Base-by-base conservation (phyloP, 2,797 vertebrate species). In the Crossoptilon crossoptilon region DNA sequence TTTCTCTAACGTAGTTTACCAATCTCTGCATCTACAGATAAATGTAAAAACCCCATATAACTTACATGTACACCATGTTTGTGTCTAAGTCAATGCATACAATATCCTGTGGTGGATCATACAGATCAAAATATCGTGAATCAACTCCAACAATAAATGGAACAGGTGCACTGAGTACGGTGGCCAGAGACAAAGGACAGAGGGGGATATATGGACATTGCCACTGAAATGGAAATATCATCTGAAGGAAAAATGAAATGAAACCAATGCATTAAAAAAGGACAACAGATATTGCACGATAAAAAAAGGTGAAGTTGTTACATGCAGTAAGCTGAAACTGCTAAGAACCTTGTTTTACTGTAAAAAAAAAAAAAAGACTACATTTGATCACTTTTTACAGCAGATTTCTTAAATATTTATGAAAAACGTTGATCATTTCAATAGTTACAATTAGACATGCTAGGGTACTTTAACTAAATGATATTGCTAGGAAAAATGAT, bases 181-280 rank as follows among this genome's bases (percentile, higher is more conserved):
- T 98, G 8, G 99, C 99, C 86, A 99, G 97, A 74, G 99, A 99
- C 9, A 99, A 98, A 53, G 99, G 99, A 93, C 99, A 99, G 68
- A 99, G 98, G 9, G 99, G 99, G 88, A 99, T 99, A 96, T 99
- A 99, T 4, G 99, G 99, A 97, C 99, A 99, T 90, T 99, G 99
- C 99, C 99, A 99, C 97, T 99, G 99, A 98, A 99, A 99, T 64
- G 99, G 99, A 96, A 99, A 99, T 96, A 99, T 99, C 99, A 99
- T 99, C 99, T 99, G 96, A 91, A 96, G 84, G 55, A 94, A 94
- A 97, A 97, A 97, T 83, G 78, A 90, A 96, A 96, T 59, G 2
- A 93, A 94, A 95, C 58, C 33, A 93, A 78, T 1, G 1, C 44
- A 93, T 96, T 96, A 93, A 84, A 95, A 91, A 48, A 95, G 51